These are phyloP conservation scores for Anthophora plumipes DNA, from an alignment of 2,888 invertebrate species.

Conservation along the genomic window DNA sequence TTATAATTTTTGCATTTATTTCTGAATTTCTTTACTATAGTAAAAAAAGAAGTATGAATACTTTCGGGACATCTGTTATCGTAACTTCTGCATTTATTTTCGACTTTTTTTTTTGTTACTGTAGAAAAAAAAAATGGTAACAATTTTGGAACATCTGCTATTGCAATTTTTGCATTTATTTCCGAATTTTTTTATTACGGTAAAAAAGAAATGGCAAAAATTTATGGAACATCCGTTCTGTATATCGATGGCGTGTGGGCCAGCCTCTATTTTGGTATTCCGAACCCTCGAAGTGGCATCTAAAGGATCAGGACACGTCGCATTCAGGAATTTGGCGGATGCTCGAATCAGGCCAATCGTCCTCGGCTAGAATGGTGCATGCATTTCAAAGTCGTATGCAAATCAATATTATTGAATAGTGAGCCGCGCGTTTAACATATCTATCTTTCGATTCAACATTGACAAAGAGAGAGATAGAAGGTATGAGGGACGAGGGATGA, in stretches of 20 bases:
- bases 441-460: neutral
- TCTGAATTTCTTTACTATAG: too few relatives aligned
- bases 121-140: too few relatives aligned
- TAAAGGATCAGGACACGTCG: conserved; percentile 45
- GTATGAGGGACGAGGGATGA: too few relatives aligned
- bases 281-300: conserved; percentile 11
- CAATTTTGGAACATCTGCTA: too few relatives aligned
- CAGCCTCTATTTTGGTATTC: conserved; percentile 18
- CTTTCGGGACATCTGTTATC: too few relatives aligned
- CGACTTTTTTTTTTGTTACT: too few relatives aligned
- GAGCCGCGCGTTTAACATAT: neutral
- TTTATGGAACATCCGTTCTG: neutral
- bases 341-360: conserved; percentile 57
- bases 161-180: too few relatives aligned
- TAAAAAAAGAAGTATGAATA: too few relatives aligned
- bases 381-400: conserved; percentile 29
- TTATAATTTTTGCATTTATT: too few relatives aligned
- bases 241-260: neutral
- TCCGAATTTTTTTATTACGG: neutral
- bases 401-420: conserved; percentile 38
- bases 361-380: conserved; percentile 22
- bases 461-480: neutral
- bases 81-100: too few relatives aligned
- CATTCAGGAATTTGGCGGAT: conserved; percentile 45
- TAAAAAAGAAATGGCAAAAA: neutral